These are phyloP conservation scores for Drosophila kohkoa DNA, from an alignment of 1,140 invertebrate species.

Conservation along the genomic window DNA sequence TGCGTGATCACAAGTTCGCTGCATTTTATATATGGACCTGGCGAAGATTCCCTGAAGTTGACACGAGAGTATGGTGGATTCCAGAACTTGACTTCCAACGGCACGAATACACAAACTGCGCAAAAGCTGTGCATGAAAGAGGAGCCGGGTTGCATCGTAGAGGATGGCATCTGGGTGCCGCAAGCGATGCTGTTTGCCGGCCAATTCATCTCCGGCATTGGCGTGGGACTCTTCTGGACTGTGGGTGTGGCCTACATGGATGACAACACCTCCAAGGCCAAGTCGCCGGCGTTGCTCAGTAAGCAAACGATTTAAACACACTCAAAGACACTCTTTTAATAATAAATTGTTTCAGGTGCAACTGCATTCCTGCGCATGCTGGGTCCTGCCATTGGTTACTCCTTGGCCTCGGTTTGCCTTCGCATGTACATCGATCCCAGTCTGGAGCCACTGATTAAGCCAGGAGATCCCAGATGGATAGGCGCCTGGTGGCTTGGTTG, in stretches of 20 bases:
- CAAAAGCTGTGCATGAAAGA: constrained; percentile 45
- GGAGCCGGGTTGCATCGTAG: constrained; percentile 26
- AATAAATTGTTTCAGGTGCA: constrained; percentile 84
- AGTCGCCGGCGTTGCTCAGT: constrained; percentile 88
- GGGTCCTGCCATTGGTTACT: constrained; percentile 90
- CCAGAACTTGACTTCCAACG: constrained; percentile 42
- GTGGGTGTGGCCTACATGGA: constrained; percentile 90
- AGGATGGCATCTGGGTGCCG: constrained; percentile 86
- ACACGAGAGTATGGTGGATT: constrained; percentile 87
- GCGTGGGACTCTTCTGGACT: constrained; percentile 88
- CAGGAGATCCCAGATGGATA: constrained; percentile 90
- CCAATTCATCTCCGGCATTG: constrained; percentile 88
- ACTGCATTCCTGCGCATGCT: constrained; percentile 89
- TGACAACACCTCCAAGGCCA: constrained; percentile 89
- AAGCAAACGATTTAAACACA: constrained; percentile 41
- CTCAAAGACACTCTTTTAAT: not conserved
- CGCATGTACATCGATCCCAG: constrained; percentile 89
- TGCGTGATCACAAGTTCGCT: constrained; percentile 89
- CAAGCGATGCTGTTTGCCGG: constrained; percentile 87
- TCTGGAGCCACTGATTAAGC: constrained; percentile 88
- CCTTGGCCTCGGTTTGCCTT: constrained; percentile 88
- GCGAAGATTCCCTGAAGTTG: constrained; percentile 88
- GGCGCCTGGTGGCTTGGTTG: constrained; percentile 93
- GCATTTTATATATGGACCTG: constrained; percentile 90
- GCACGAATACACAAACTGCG: constrained; percentile 50